phyloP scores from a whole-genome alignment of 2,888 invertebrate species.

The Drosophila siamana region DNA sequence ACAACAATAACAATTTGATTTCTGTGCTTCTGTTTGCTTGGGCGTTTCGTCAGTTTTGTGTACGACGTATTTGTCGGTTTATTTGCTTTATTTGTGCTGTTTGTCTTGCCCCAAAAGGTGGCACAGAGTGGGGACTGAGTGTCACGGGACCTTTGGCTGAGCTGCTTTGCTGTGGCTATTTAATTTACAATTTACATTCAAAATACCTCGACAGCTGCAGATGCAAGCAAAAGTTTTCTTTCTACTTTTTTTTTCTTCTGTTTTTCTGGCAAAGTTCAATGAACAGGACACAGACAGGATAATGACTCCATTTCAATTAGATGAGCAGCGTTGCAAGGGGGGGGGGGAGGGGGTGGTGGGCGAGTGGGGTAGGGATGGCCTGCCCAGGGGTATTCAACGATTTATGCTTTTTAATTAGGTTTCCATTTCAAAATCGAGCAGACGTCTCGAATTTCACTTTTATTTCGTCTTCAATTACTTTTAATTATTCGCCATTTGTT shows the following conservation, averaged over 20 bases:
- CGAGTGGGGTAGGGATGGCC: too few species aligned
- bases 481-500: constrained; percentile 75
- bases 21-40: constrained; percentile 59
- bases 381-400: constrained; percentile 21
- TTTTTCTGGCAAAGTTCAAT: constrained; percentile 46
- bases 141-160: neutral
- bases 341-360: neutral
- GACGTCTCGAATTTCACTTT: constrained; percentile 47
- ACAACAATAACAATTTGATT: constrained; percentile 71
- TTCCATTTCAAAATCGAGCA: constrained; percentile 38
- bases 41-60: constrained; percentile 52
- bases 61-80: constrained; percentile 51
- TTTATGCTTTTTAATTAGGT: constrained; percentile 68
- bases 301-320: constrained; percentile 68
- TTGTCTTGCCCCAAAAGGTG: neutral
- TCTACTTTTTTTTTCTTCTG: neutral
- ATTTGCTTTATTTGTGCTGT: constrained; percentile 27
- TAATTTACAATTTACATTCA: constrained; percentile 27
- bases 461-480: constrained; percentile 65
- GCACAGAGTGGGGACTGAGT: neutral
- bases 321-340: constrained; percentile 7
- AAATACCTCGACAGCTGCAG: constrained; percentile 23
- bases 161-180: constrained; percentile 21
- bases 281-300: constrained; percentile 54
- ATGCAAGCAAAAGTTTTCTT: constrained; percentile 14